These are phyloP conservation scores for Halocynthia roretzi DNA, from an alignment of 23 tunicate species.

Conservation along the genomic window DNA sequence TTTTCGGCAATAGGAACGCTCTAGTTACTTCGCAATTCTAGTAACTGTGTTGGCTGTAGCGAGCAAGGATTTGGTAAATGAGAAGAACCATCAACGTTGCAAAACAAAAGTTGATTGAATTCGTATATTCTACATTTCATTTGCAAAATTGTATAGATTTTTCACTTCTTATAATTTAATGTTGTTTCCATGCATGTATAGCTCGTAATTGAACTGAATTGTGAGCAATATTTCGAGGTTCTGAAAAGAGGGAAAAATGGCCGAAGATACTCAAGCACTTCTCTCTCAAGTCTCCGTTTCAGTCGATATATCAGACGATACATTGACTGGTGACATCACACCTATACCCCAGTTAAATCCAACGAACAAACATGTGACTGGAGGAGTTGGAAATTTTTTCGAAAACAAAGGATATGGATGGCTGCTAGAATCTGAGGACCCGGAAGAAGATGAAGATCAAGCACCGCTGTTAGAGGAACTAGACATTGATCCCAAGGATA, in stretches of 20 bases:
- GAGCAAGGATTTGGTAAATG: no score
- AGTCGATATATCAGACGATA: conserved; percentile 20
- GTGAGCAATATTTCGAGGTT: no score
- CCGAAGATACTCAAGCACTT: conserved; percentile 28
- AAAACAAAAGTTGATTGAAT: no score
- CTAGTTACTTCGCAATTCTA: no score
- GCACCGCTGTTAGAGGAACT: conserved; percentile 89
- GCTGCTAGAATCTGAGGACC: conserved; percentile 89
- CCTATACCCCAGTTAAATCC: neutral
- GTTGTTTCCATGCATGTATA: no score
- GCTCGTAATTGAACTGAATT: no score
- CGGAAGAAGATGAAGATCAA: conserved; percentile 41
- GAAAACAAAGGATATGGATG: conserved; percentile 80
- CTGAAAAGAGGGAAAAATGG: neutral
- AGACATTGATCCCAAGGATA: conserved; percentile 88
- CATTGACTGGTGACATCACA: conserved; percentile 22
- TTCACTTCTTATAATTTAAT: no score
- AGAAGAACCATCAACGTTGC: no score
- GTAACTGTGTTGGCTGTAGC: no score
- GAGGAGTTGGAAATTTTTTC: conserved; percentile 15
- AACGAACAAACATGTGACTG: neutral
- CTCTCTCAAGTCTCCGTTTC: conserved; percentile 18
- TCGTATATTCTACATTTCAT: no score
- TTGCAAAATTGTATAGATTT: no score
- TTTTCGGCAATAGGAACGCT: no score